Evolutionary conservation across 2,888 invertebrate species (phyloP).

Genomic region (Parascotia fuliginaria): DNA sequence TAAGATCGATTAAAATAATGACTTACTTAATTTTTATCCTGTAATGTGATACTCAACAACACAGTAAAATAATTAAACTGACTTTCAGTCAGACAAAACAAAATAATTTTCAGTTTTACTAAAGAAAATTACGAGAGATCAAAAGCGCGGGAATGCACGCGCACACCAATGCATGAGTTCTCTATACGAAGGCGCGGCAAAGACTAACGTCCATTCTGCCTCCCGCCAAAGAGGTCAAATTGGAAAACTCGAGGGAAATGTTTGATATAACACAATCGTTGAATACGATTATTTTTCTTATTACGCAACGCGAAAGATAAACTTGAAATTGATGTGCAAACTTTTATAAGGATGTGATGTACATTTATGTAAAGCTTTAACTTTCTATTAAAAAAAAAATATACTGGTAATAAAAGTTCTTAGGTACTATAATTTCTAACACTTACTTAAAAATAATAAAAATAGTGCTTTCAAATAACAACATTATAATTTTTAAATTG

Average conservation of each 20-base stretch:
- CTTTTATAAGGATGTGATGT: too few species aligned
- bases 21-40: too few species aligned
- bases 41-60: not conserved
- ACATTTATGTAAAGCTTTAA: too few species aligned
- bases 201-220: constrained; percentile 42
- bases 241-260: constrained; percentile 38
- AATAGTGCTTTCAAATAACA: too few species aligned
- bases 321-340: too few species aligned
- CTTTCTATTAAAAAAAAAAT: too few species aligned
- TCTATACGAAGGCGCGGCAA: constrained; percentile 34
- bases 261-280: constrained; percentile 12
- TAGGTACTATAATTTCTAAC: too few species aligned
- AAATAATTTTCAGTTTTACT: constrained; percentile 24
- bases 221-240: constrained; percentile 13
- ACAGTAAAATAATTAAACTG: not conserved
- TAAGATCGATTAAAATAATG: too few species aligned
- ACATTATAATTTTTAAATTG: too few species aligned
- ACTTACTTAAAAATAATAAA: too few species aligned
- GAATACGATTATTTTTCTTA: constrained; percentile 26
- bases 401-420: too few species aligned
- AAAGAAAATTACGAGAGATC: not conserved
- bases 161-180: constrained; percentile 16
- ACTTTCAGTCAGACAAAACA: constrained; percentile 4
- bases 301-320: not conserved
- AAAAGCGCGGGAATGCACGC: constrained; percentile 34